A percentile compares a stretch with the other conserved stretches of the same genome.
Evolutionary conservation across 2,797 vertebrate genomes (phyloP).

Genomic region (Odontamblyopus lacepedii): DNA sequence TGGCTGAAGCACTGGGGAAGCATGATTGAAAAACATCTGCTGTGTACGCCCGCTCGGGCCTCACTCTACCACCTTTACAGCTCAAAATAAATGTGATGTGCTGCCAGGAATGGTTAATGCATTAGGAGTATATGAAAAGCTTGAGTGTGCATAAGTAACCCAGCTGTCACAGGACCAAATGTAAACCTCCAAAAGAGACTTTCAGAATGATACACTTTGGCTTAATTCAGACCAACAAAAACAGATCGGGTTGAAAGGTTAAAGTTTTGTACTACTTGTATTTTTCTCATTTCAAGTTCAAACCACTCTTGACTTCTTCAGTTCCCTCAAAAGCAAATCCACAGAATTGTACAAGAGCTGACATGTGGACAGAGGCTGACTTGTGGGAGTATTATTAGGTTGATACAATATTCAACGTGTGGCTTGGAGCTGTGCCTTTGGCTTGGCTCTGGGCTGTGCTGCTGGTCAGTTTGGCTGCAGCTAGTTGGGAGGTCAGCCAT

Average conservation of each 20-base stretch:
- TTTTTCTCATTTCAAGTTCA: slow-evolving; percentile 35
- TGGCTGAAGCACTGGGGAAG: slow-evolving; percentile 2
- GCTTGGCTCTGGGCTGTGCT: slow-evolving; percentile 52
- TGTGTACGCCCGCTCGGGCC: neutral
- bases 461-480: slow-evolving; percentile 50
- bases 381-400: slow-evolving; percentile 57
- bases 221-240: neutral
- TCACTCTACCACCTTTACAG: slow-evolving; percentile 2
- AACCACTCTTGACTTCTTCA: slow-evolving; percentile 3
- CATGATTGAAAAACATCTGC: slow-evolving; percentile 13
- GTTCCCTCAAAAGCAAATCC: slow-evolving; percentile 18
- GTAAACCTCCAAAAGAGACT: neutral
- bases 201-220: neutral
- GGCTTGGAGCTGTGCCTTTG: slow-evolving; percentile 56
- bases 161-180: slow-evolving; percentile 1
- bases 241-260: neutral
- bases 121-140: neutral
- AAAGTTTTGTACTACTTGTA: neutral
- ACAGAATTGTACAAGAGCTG: slow-evolving; percentile 22
- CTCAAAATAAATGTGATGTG: slow-evolving; percentile 4
- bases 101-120: slow-evolving; percentile 1
- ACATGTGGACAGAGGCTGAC: slow-evolving; percentile 42
- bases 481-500: slow-evolving; percentile 68
- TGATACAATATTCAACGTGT: slow-evolving; percentile 56
- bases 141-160: slow-evolving; percentile 5